Evolutionary conservation across 1,140 invertebrate genomes (phyloP).

Genomic region (Argopecten irradians): DNA sequence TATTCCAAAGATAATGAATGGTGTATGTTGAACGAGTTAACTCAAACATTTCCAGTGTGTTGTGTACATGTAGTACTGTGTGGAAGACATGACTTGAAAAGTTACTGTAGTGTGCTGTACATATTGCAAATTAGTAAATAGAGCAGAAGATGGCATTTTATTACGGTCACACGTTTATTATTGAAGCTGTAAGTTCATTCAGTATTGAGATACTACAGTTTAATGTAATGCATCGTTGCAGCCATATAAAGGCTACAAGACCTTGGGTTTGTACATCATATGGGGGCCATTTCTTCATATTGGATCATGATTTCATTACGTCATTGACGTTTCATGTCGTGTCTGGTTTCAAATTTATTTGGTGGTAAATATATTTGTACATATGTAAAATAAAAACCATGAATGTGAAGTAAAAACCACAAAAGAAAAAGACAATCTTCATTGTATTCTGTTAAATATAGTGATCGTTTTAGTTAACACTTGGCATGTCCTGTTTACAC

Average conservation of each 20-base stretch:
- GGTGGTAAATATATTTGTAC: not conserved
- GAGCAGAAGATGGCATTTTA: not conserved
- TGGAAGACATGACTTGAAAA: not conserved
- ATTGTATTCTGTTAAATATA: not conserved
- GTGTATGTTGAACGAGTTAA: not conserved
- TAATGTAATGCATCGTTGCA: not conserved
- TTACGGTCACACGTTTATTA: not conserved
- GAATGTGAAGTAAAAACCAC: slow-evolving; percentile 6
- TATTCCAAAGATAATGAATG: not conserved
- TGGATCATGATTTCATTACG: not conserved
- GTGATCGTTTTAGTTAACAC: too few species aligned
- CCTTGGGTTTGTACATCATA: not conserved
- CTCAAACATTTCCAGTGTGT: slow-evolving; percentile 3
- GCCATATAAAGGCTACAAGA: not conserved
- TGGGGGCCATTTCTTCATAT: not conserved
- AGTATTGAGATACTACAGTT: not conserved
- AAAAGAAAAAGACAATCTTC: slow-evolving; percentile 1
- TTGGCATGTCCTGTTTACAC: too few species aligned
- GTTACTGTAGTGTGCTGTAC: not conserved
- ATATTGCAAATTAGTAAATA: not conserved
- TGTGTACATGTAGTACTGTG: not conserved
- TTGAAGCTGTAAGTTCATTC: not conserved
- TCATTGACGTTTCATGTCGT: not conserved
- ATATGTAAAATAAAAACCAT: slow-evolving; percentile 19
- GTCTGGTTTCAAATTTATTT: not conserved